Evolutionary conservation across 2,113 vertebrate genomes (phyloP).

Genomic region (Procapra przewalskii): DNA sequence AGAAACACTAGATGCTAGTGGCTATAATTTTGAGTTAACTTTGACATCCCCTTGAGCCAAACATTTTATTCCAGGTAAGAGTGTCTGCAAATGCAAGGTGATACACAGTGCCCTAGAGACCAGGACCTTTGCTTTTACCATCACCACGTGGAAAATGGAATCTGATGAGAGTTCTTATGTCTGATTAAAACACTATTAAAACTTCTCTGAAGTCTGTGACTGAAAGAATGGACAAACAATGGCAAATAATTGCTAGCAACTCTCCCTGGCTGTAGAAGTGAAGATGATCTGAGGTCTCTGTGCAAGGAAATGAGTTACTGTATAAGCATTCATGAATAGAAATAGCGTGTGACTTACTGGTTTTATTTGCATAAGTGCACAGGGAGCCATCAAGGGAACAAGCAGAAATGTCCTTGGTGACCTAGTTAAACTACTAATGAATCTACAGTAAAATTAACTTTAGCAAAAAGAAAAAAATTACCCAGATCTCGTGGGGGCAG

Average conservation of each 20-base stretch:
- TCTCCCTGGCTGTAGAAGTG: not conserved
- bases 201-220: not conserved
- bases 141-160: not conserved
- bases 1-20: not conserved
- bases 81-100: not conserved
- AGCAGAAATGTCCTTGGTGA: not conserved
- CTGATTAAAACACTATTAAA: not conserved
- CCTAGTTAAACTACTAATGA: not conserved
- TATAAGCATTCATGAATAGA: not conserved
- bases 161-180: not conserved
- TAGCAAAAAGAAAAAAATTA: not conserved
- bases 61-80: not conserved
- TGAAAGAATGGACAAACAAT: not conserved
- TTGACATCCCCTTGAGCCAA: not conserved
- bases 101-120: not conserved
- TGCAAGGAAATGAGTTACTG: not conserved
- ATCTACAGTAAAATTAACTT: not conserved
- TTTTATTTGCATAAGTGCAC: not conserved
- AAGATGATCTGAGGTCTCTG: not conserved
- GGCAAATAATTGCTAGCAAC: not conserved
- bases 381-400: not conserved
- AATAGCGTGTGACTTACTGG: not conserved
- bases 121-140: not conserved
- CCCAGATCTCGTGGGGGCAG: not conserved
- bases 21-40: not conserved